These are phyloP conservation scores for Antheraea assamensis DNA, from an alignment of 2,888 invertebrate species.

Conservation along the genomic window DNA sequence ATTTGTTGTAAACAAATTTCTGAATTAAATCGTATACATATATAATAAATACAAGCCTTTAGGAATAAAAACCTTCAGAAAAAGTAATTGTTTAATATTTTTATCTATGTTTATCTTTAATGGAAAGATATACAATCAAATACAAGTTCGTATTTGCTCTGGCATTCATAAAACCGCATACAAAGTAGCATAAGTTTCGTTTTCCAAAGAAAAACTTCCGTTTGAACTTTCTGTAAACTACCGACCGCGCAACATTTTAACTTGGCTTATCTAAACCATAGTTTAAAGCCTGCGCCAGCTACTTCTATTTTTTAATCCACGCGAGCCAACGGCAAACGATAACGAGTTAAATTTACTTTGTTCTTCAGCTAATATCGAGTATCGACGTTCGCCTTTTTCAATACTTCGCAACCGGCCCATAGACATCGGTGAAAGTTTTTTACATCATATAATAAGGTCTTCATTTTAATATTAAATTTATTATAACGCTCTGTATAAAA, in stretches of 20 bases:
- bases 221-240: constrained; percentile 62
- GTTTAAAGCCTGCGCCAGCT: constrained; percentile 61
- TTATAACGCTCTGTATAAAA: background rate
- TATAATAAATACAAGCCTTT: no score
- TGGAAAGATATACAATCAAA: constrained; percentile 6
- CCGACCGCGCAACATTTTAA: constrained; percentile 58
- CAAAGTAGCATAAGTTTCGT: constrained; percentile 34
- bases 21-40: no score
- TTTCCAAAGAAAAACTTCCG: constrained; percentile 55
- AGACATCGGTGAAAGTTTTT: constrained; percentile 54
- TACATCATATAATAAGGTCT: constrained; percentile 34
- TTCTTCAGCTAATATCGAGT: constrained; percentile 73
- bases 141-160: constrained; percentile 17
- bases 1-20: no score
- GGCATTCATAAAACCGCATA: constrained; percentile 26
- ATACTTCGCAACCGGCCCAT: constrained; percentile 64
- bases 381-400: constrained; percentile 60
- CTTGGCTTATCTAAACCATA: constrained; percentile 75
- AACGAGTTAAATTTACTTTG: constrained; percentile 75
- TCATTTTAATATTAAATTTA: constrained; percentile 28
- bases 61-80: no score
- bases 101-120: background rate
- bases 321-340: constrained; percentile 58
- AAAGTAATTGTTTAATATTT: background rate
- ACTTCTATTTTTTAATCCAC: constrained; percentile 76